Base-by-base conservation (phyloP, 2,113 vertebrate species). In the Ammodramus savannarum region DNA sequence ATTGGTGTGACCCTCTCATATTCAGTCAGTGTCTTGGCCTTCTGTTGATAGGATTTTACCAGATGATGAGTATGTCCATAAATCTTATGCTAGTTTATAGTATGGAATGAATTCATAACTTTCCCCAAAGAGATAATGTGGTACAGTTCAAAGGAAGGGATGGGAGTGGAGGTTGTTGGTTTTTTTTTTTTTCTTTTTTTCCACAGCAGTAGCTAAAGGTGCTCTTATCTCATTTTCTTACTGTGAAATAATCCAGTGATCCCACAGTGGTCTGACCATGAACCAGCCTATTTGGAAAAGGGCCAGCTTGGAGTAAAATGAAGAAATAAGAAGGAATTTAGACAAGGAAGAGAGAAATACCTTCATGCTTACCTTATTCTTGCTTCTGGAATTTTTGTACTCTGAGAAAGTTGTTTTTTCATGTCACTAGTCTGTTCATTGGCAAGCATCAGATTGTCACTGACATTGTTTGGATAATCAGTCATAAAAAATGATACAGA, bases 291-390 rank as follows among this genome's bases (percentile, higher is more conserved):
- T 77, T 92, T 97, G 95, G 94, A 90, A 91, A 93, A 92, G 66
- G 95, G 84, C 96, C 96, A 93, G 23, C 67, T 95, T 87, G 61
- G 68, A 97, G 67, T 63, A 90, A 87, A 97, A 92, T 63, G 25
- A 51, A 55, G 85, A 86, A 89, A 71, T 67, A 65, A 75, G 65
- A 51, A 91, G 73, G 95, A 96, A 85, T 93, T 95, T 95, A 95
- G 97, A 92, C 95, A 92, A 97, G 97, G 95, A 97, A 96, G 96
- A 96, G 95, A 89, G 91, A 97, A 97, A 95, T 96, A 91, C 95
- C 90, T 94, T 75, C 27, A 15, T 97, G 94, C 96, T 97, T 97
- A 91, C 93, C 97, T 97, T 97, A 94, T 71, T 94, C 38, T 62
- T 85, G 58, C 67, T 93, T 41, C 62, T 36, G 44, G 27, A 46